These are phyloP conservation scores for Rhagonycha fulva DNA, from an alignment of 2,888 invertebrate genomes.

Conservation along the genomic window DNA sequence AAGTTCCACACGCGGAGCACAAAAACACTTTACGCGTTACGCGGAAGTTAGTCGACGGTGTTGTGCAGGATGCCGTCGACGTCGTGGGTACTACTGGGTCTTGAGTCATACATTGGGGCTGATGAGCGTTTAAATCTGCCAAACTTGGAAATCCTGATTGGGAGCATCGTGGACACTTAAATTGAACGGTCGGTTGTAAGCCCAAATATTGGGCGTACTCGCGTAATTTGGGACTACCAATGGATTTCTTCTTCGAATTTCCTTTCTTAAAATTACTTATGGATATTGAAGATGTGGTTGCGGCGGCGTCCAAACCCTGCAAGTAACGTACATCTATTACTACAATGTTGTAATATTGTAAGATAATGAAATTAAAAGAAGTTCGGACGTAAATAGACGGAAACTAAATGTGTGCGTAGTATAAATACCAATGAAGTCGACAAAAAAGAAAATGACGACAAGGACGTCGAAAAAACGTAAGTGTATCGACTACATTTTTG, in stretches of 20 bases:
- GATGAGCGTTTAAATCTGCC: slow-evolving; percentile 70
- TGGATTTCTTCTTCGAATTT: slow-evolving; percentile 15
- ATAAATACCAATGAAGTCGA: neutral
- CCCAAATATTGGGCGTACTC: slow-evolving; percentile 77
- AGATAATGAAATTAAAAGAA: neutral
- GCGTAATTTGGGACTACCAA: slow-evolving; percentile 34
- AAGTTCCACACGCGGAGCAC: slow-evolving; percentile 81
- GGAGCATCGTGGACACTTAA: slow-evolving; percentile 76
- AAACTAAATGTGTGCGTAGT: neutral
- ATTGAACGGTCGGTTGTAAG: slow-evolving; percentile 71
- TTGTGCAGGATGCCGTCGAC: slow-evolving; percentile 39
- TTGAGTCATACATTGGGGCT: slow-evolving; percentile 60
- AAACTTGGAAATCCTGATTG: slow-evolving; percentile 69
- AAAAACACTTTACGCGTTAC: slow-evolving; percentile 79
- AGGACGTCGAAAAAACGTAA: neutral
- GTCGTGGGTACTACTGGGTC: slow-evolving; percentile 28
- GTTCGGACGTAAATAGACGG: neutral
- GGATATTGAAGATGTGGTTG: neutral
- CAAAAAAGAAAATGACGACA: neutral
- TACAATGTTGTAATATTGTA: neutral
- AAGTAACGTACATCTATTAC: neutral
- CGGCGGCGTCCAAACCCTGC: neutral
- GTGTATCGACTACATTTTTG: neutral
- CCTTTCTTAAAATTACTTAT: slow-evolving; percentile 3
- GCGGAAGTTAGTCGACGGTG: slow-evolving; percentile 61